Evolutionary conservation across 2,888 invertebrate genomes (phyloP), one percentile per base, ranked within the genome.

Genomic region (Drosophila villosipedis): DNA sequence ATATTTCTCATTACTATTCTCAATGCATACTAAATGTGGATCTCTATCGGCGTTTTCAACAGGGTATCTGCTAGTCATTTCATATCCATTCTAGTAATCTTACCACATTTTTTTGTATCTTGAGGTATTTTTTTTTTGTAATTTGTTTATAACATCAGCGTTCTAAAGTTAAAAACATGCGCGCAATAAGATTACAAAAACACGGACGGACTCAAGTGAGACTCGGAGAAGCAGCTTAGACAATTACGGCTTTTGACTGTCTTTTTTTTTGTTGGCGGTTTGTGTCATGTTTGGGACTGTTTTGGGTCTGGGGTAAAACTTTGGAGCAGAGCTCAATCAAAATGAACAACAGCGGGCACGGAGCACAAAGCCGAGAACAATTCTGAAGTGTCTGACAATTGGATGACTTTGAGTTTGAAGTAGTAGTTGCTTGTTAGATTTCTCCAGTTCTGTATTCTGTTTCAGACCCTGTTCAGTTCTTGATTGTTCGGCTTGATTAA

Each of bases 71-170:
- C 7, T 2, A 6, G 39, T 50, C 31, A 30, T 25, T 16, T 37
- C 35, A 9, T 9, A 4, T 9, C 3, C 6, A 5, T 7, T 3
- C 0, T 7, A 16, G 47, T 9, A 43, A 33, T 14, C 31, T 83
- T 61, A 30, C 67, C 52, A 57, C 63, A 47, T 64, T 43, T 66
- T 82, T 61, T 76, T 65, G 63, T 53, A 33, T 60, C 37, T 59
- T 63, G 22, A 9, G 43, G 1, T 25, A 9, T 16, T 60, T 70
- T 47, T 16, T 47, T 43, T 28, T 60, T 71, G 25, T 85, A 77
- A 85, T 80, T 90, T 86, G 84, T 70, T 83, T 81, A 84, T 89
- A 85, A 68, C 88, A 85, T 89, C 85, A 91, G 91, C 91, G 61
- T 91, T 85, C 90, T 89, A 89, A 87, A 89, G 74, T 91, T 89